Conservation (phyloP, 2,888 invertebrate genomes). For the Nectonema munidae region DNA sequence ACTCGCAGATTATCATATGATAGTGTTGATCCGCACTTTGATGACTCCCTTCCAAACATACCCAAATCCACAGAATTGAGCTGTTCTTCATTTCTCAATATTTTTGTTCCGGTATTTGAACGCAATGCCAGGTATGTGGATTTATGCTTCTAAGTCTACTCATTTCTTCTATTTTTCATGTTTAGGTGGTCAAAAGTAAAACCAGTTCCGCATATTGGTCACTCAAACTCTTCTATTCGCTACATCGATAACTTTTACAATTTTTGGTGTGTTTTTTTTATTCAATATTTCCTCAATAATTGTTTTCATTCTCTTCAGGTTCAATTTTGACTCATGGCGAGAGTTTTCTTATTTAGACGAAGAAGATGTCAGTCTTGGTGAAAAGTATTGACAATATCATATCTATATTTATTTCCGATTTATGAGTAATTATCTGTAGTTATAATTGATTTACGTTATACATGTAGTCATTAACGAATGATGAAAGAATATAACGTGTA, state of each 20-base stretch:
- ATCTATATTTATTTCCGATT: background rate
- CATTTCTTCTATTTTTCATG: too few relatives aligned
- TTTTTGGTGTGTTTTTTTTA: conserved; percentile 14
- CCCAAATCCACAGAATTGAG: conserved; percentile 31
- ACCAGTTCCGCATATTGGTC: too few relatives aligned
- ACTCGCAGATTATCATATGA: conserved; percentile 58
- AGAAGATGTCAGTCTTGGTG: conserved; percentile 86
- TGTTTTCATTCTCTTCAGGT: conserved; percentile 21
- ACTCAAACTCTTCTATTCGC: too few relatives aligned
- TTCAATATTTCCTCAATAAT: conserved; percentile 9
- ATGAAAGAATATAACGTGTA: background rate
- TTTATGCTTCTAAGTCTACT: too few relatives aligned
- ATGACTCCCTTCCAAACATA: conserved; percentile 41
- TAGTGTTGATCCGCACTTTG: conserved; percentile 73
- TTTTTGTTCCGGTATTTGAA: conserved; percentile 27
- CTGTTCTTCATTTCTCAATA: conserved; percentile 41
- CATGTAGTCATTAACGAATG: too few relatives aligned
- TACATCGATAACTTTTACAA: background rate
- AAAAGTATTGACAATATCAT: conserved; percentile 29
- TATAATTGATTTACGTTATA: too few relatives aligned
- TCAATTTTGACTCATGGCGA: conserved; percentile 82
- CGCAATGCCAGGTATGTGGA: conserved; percentile 26
- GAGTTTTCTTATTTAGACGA: conserved; percentile 94
- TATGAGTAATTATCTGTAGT: conserved; percentile 21
- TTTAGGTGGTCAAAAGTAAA: too few relatives aligned